These are phyloP conservation scores for Leucopsar rothschildi DNA, from an alignment of 2,113 vertebrate genomes.

Conservation along the genomic window DNA sequence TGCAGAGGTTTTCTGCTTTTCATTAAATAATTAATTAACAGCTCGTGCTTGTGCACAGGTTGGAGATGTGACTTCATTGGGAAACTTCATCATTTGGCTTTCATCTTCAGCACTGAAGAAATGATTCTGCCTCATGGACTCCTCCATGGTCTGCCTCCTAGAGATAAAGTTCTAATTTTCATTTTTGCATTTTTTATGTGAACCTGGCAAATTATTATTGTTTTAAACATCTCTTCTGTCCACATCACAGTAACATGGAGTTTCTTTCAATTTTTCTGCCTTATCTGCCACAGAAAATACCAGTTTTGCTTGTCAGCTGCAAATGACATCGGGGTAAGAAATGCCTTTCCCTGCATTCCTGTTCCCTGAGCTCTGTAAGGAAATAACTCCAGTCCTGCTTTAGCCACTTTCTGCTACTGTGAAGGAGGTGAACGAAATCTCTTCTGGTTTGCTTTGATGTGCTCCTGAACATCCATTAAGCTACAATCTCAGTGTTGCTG, in stretches of 20 bases:
- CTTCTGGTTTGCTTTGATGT: conserved; percentile 30
- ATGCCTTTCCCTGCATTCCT: not conserved
- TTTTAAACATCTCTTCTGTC: not conserved
- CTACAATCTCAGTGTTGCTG: not conserved
- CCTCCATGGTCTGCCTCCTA: not conserved
- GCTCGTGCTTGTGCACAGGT: not conserved
- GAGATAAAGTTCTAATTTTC: not conserved
- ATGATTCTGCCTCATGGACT: not conserved
- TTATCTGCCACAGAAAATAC: not conserved
- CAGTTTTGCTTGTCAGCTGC: not conserved
- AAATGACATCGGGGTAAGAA: not conserved
- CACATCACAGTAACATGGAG: not conserved
- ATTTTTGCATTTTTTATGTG: not conserved
- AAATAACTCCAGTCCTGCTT: not conserved
- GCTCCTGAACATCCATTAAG: conserved; percentile 17
- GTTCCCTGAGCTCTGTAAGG: not conserved
- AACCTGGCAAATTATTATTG: not conserved
- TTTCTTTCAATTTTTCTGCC: not conserved
- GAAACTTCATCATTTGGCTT: not conserved
- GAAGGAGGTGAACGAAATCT: not conserved
- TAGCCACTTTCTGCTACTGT: not conserved
- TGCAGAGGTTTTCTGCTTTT: not conserved
- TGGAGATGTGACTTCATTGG: not conserved
- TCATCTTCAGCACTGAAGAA: not conserved
- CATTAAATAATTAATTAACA: not conserved